phyloP scores from a whole-genome alignment of 1,140 invertebrate species.

The Conus betulinus region DNA sequence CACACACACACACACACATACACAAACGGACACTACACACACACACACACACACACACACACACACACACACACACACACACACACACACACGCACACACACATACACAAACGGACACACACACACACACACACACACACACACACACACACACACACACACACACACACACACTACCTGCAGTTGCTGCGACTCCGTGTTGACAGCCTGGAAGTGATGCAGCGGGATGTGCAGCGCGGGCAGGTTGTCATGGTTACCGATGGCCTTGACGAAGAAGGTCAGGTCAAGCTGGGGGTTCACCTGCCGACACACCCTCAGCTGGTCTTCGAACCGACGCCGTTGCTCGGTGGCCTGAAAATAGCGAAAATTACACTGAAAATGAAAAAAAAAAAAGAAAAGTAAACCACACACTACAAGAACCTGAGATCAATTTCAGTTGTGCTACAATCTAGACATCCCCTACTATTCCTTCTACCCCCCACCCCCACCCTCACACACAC shows the following conservation, averaged over 20 bases:
- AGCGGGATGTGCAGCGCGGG: constrained; percentile 61
- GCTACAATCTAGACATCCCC: too few relatives aligned
- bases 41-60: too few relatives aligned
- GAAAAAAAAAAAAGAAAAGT: not conserved
- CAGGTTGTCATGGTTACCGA: constrained; percentile 74
- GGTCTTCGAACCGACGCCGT: constrained; percentile 84
- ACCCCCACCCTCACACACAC: too few relatives aligned
- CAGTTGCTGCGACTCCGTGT: constrained; percentile 45
- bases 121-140: not conserved
- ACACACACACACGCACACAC: too few relatives aligned
- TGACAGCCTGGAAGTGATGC: constrained; percentile 81
- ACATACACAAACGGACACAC: too few relatives aligned
- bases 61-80: too few relatives aligned
- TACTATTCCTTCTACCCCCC: too few relatives aligned
- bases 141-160: not conserved
- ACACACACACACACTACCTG: constrained; percentile 51
- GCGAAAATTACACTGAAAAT: not conserved
- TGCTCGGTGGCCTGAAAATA: constrained; percentile 83
- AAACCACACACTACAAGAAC: too few relatives aligned
- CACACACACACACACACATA: too few relatives aligned
- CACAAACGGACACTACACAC: too few relatives aligned
- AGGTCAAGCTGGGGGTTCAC: constrained; percentile 84
- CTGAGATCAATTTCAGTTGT: too few relatives aligned
- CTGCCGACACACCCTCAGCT: constrained; percentile 83
- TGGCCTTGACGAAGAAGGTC: constrained; percentile 83